phyloP scores from a whole-genome alignment of 2,797 vertebrate species.

The Falco rusticolus region DNA sequence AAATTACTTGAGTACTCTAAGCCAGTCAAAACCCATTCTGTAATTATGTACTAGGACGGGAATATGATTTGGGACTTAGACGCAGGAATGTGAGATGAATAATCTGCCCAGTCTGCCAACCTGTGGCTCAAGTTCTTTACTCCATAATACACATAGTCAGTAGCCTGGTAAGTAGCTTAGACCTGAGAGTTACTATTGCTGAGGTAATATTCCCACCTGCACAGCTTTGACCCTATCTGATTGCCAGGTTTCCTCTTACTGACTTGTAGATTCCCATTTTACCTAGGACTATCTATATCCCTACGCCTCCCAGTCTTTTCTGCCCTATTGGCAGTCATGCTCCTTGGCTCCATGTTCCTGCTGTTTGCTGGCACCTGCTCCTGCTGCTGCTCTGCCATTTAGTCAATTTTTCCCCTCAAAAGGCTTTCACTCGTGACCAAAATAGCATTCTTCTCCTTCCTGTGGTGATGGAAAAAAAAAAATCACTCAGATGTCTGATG shows the following conservation, averaged over 20 bases:
- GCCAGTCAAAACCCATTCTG: background rate
- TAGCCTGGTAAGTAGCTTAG: background rate
- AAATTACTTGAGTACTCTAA: background rate
- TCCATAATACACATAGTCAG: background rate
- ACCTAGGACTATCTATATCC: background rate
- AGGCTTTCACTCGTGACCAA: background rate
- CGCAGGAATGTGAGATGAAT: background rate
- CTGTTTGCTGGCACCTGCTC: slow-evolving; percentile 11
- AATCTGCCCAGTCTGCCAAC: background rate
- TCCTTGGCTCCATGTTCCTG: background rate
- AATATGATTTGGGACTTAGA: background rate
- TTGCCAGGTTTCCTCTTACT: background rate
- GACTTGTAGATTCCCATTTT: background rate
- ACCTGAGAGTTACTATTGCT: background rate
- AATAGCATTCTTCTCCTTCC: slow-evolving; percentile 10
- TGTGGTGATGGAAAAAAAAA: background rate
- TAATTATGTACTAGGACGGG: background rate
- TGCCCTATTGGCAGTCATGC: background rate
- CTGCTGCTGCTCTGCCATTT: background rate
- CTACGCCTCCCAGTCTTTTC: background rate
- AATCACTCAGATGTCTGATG: background rate
- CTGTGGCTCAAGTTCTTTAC: background rate
- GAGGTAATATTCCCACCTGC: background rate
- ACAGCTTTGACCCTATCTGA: background rate
- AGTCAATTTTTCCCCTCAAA: background rate